Conservation (phyloP, 1,140 invertebrate genomes). For the Cyphomyrmex costatus region DNA sequence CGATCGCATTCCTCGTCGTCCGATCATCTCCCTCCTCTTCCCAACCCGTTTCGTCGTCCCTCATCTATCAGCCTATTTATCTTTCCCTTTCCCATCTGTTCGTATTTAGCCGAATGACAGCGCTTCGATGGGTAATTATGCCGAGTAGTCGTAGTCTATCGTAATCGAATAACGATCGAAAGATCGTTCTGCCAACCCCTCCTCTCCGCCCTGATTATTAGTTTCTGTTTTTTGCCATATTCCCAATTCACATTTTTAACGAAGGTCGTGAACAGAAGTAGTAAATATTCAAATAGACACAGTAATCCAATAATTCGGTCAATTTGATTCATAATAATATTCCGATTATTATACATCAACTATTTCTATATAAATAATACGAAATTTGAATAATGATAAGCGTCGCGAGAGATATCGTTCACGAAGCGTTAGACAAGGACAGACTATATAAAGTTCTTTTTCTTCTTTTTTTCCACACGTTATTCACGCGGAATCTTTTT, state of each 20-base stretch:
- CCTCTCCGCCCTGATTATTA: not conserved
- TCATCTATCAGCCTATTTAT: constrained; percentile 62
- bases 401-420: not conserved
- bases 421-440: constrained; percentile 9
- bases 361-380: not conserved
- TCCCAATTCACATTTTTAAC: not conserved
- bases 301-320: not conserved
- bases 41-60: not conserved
- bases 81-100: constrained; percentile 62
- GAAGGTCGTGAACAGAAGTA: not conserved
- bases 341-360: no score
- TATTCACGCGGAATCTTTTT: constrained; percentile 42
- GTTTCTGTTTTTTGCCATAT: not conserved
- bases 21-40: not conserved
- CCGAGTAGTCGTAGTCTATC: constrained; percentile 32
- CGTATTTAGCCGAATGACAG: constrained; percentile 61
- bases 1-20: constrained; percentile 62
- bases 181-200: not conserved
- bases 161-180: constrained; percentile 11
- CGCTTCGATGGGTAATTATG: constrained; percentile 58
- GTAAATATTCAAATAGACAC: not conserved
- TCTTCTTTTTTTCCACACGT: not conserved
- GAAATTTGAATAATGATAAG: not conserved
- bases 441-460: not conserved
- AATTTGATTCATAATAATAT: not conserved